A percentile compares a stretch with the other conserved stretches of the same genome.
These are phyloP conservation scores for Drosophila seclusa DNA, from an alignment of 2,888 invertebrate genomes.

Conservation along the genomic window DNA sequence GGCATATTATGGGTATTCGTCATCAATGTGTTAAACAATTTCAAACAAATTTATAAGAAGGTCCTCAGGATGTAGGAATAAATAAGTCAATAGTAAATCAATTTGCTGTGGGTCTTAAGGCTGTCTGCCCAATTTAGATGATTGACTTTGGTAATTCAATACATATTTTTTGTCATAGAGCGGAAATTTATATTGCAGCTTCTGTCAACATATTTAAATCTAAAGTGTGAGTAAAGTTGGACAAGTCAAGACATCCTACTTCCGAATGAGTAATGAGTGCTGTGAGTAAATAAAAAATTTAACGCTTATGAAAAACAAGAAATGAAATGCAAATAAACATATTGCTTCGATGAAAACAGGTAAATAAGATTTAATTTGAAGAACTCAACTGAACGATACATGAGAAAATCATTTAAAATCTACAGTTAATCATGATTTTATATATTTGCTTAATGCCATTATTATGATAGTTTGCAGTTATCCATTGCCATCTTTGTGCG, in stretches of 20 bases:
- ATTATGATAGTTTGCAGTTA: neutral
- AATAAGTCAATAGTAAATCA: constrained; percentile 1
- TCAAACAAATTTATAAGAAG: neutral
- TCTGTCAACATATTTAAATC: neutral
- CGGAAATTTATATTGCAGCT: neutral
- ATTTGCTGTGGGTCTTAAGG: neutral
- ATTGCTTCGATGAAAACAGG: neutral
- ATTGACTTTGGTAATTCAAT: neutral
- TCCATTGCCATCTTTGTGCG: neutral
- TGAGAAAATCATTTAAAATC: neutral
- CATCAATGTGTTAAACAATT: neutral
- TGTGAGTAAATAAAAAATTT: neutral
- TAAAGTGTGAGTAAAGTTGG: neutral
- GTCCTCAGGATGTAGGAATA: neutral
- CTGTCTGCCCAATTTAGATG: neutral
- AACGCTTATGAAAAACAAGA: neutral
- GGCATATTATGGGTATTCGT: neutral
- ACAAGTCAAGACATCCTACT: neutral
- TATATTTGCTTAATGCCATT: neutral
- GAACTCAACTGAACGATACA: neutral
- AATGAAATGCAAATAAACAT: neutral
- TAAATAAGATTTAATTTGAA: neutral
- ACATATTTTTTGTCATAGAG: neutral
- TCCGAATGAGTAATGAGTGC: neutral
- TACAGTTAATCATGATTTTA: neutral